Evolutionary conservation across 2,113 vertebrate genomes (phyloP), one percentile per base, ranked within the genome.

Genomic region (Egretta garzetta): DNA sequence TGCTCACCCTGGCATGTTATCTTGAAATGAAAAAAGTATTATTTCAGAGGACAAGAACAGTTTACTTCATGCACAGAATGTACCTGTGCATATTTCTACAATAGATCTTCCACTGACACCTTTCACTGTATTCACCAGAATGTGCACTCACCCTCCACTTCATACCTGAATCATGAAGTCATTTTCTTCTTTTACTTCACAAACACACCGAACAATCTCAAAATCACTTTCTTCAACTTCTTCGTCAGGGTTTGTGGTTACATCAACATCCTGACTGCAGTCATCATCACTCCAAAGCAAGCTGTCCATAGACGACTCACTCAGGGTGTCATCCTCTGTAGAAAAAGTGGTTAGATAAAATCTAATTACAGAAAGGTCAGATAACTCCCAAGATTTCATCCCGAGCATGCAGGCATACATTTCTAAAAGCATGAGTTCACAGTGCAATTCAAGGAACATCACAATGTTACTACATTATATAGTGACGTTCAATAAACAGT

Each of bases 91-190:
- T 37, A 50, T 26, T 74, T n/a, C 73, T 84, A 41, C 19, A 56
- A 24, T 2, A 41, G 37, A 27, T 80, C 71, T 52, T 64, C 26
- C 41, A 71, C 24, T n/a, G 18, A 72, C 43, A 82, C 9, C 12
- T 77, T 45, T 32, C 62, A 39, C 26, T 21, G 24, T n/a, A 45
- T 45, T 45, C 45, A 45, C 45, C 45, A 45, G 55, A 39, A 64
- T 3, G 33, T 9, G 18, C 33, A 45, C 41, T 49, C 18, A 75
- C 27, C 60, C 12, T 64, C 71, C 47, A 56, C 26, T 35, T 56
- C 86, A n/a, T 97, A 99, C 99, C 99, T 99, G 99, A 96, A 99
- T 99, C 99, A 99, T 99, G 97, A 99, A 99, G 97, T 99, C 99
- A 91, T 99, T 99, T 98, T 99, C 99, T 94, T 99, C 99, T 89